phyloP scores from a whole-genome alignment of 2,888 invertebrate genomes.

The Quadroppia sp. region DNA sequence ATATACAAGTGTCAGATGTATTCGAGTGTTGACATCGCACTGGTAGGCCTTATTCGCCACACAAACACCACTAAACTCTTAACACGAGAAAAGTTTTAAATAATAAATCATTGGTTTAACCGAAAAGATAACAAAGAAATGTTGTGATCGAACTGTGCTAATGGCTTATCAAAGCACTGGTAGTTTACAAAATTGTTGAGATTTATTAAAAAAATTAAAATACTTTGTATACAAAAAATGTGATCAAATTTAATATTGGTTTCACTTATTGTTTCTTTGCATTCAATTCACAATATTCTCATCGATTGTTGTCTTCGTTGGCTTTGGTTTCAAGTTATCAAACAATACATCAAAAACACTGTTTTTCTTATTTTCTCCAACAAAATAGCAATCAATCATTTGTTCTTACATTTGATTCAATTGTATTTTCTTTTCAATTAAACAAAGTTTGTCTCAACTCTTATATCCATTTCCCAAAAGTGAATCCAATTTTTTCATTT shows the following conservation, averaged over 20 bases:
- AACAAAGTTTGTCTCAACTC: background rate
- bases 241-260: background rate
- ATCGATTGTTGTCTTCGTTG: too few relatives aligned
- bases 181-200: too few relatives aligned
- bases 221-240: too few relatives aligned
- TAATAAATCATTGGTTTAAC: conserved; percentile 20
- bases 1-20: background rate
- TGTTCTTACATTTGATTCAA: background rate
- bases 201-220: too few relatives aligned
- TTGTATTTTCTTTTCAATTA: background rate
- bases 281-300: too few relatives aligned
- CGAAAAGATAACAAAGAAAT: background rate
- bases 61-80: background rate
- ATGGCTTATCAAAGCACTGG: background rate
- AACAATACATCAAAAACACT: background rate
- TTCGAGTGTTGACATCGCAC: background rate
- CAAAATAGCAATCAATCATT: background rate
- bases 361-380: too few relatives aligned
- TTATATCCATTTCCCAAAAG: too few relatives aligned
- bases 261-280: background rate
- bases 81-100: background rate
- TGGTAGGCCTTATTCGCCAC: background rate
- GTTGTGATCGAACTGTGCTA: background rate
- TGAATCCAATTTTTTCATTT: too few relatives aligned
- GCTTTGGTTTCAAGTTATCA: background rate